Conservation (phyloP, 2,888 invertebrate species). For the Enoplolaimus lenunculus region DNA sequence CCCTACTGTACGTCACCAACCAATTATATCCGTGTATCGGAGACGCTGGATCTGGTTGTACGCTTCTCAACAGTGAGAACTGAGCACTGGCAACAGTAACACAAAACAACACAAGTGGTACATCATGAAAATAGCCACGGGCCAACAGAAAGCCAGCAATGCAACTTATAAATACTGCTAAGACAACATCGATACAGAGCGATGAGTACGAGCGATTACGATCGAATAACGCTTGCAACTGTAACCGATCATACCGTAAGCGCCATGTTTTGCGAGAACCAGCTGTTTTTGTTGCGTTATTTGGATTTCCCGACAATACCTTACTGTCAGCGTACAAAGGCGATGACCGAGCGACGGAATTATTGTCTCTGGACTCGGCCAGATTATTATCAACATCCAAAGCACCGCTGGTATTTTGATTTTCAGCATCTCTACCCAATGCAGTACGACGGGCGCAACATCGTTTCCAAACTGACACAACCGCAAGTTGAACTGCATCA, state of each 20-base stretch:
- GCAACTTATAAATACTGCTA: slow-evolving; percentile 69
- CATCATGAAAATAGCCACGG: slow-evolving; percentile 70
- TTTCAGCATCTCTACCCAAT: neutral
- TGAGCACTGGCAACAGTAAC: slow-evolving; percentile 95
- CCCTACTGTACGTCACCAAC: slow-evolving; percentile 50
- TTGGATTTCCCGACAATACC: neutral
- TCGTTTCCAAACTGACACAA: too few species aligned
- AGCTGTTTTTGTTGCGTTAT: too few species aligned
- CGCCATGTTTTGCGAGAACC: neutral
- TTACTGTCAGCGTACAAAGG: neutral
- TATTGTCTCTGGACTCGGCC: neutral
- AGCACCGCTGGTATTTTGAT: neutral
- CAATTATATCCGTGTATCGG: slow-evolving; percentile 62
- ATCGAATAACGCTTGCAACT: slow-evolving; percentile 78
- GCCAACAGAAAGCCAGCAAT: slow-evolving; percentile 43
- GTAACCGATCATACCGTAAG: slow-evolving; percentile 79
- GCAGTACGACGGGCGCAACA: too few species aligned
- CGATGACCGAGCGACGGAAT: neutral
- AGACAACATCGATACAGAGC: slow-evolving; percentile 61
- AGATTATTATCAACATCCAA: neutral
- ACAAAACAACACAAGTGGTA: slow-evolving; percentile 83
- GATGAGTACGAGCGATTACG: slow-evolving; percentile 66
- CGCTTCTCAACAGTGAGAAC: slow-evolving; percentile 55
- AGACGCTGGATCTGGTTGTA: slow-evolving; percentile 95
- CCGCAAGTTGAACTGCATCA: neutral